Evolutionary conservation across 2,797 vertebrate genomes (phyloP).

Genomic region (Acipenser ruthenus): DNA sequence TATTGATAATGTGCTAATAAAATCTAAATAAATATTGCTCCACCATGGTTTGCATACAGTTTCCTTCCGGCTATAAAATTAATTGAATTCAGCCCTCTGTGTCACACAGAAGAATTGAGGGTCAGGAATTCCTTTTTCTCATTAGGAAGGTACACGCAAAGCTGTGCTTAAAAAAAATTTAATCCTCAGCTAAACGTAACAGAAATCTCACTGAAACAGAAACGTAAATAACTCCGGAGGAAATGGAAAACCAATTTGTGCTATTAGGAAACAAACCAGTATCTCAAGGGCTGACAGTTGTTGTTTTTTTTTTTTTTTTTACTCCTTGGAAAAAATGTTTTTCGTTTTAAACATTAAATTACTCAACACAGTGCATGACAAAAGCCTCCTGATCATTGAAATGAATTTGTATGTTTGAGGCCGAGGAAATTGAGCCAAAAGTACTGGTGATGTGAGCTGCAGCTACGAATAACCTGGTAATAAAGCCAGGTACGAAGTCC

Average conservation of each 20-base stretch:
- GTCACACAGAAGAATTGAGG: no score
- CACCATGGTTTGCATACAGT: background rate
- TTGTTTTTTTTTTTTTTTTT: no score
- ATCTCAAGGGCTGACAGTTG: no score
- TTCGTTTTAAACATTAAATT: constrained; percentile 6
- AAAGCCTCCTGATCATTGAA: no score
- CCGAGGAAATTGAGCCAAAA: no score
- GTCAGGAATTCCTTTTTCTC: no score
- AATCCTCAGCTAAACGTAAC: background rate
- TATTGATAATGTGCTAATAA: background rate
- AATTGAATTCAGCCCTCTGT: no score
- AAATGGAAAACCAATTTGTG: background rate
- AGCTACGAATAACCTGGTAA: background rate
- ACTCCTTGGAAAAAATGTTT: background rate
- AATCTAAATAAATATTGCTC: background rate
- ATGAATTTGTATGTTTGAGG: no score
- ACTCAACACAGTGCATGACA: background rate
- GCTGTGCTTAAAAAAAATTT: background rate
- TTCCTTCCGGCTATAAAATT: background rate
- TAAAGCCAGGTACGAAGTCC: constrained; percentile 11
- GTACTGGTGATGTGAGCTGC: no score
- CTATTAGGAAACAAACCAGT: no score
- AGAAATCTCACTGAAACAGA: background rate
- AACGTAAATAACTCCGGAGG: background rate
- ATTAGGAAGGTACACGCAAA: no score